Conservation (phyloP, 23 tunicate species). For the Aplidium turbinatum region DNA sequence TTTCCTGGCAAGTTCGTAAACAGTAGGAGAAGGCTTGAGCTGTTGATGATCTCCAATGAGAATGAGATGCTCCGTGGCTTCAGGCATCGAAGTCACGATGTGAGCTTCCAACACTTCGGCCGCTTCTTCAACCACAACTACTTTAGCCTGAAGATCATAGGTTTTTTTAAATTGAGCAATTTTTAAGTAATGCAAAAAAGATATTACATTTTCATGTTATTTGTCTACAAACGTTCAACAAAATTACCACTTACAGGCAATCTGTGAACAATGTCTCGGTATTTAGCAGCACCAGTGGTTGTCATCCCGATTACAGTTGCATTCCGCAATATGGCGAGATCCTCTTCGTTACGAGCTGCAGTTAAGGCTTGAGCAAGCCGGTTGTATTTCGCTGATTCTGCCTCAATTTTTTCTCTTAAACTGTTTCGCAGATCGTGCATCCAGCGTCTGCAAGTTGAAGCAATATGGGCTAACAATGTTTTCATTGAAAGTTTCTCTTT, state of each 20-base stretch:
- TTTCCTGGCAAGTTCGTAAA: conserved; percentile 69
- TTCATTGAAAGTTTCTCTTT: too few species aligned
- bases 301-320: conserved; percentile 56
- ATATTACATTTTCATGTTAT: not conserved
- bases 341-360: conserved; percentile 33
- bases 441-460: conserved; percentile 61
- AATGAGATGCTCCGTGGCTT: conserved; percentile 75
- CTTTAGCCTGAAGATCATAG: conserved; percentile 24
- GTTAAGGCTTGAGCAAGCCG: conserved; percentile 38
- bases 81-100: conserved; percentile 76
- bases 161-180: not conserved
- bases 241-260: conserved; percentile 35
- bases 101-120: conserved; percentile 93
- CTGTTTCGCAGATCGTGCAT: conserved; percentile 44
- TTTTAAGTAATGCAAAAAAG: not conserved
- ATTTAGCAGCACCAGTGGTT: conserved; percentile 60
- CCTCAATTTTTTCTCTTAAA: conserved; percentile 13
- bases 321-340: conserved; percentile 13
- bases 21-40: conserved; percentile 82
- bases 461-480: too few species aligned
- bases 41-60: conserved; percentile 94
- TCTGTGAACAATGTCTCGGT: conserved; percentile 36
- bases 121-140: conserved; percentile 85
- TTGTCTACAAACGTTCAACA: not conserved
- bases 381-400: conserved; percentile 41